These are phyloP conservation scores for Promerops cafer DNA, from an alignment of 2,113 vertebrate genomes.

Conservation along the genomic window DNA sequence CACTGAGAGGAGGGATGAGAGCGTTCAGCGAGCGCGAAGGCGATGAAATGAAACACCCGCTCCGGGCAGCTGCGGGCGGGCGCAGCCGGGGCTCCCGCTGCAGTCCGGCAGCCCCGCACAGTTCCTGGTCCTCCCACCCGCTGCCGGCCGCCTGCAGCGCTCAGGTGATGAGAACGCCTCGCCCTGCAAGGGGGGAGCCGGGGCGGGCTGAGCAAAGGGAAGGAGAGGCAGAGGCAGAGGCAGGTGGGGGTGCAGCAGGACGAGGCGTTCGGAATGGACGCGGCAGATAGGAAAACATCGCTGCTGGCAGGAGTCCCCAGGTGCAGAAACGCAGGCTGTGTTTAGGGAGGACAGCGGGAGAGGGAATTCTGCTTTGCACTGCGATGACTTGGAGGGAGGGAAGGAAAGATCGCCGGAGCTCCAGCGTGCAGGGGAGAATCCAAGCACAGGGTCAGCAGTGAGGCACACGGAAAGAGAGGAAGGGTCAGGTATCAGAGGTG, in stretches of 20 bases:
- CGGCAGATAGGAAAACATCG: background rate
- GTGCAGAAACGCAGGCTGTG: fast-evolving
- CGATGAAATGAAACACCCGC: background rate
- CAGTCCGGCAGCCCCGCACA: background rate
- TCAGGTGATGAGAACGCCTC: background rate
- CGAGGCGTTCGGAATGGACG: background rate
- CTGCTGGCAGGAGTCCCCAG: background rate
- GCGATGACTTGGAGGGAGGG: background rate
- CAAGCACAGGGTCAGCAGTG: background rate
- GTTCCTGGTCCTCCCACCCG: background rate
- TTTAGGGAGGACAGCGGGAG: background rate
- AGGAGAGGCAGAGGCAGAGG: background rate
- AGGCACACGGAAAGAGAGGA: background rate
- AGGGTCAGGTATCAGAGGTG: conserved; percentile 9
- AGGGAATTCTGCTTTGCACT: background rate
- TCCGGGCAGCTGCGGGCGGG: background rate
- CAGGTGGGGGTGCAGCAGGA: background rate
- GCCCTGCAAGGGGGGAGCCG: background rate
- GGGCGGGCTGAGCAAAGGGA: background rate
- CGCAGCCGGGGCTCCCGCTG: background rate
- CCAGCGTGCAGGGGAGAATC: background rate
- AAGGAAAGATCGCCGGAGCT: background rate
- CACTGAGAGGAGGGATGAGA: background rate
- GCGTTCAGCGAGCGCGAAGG: background rate
- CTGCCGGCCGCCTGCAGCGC: background rate